phyloP scores from a whole-genome alignment of 2,113 vertebrate species.

The Thamnaconus septentrionalis region DNA sequence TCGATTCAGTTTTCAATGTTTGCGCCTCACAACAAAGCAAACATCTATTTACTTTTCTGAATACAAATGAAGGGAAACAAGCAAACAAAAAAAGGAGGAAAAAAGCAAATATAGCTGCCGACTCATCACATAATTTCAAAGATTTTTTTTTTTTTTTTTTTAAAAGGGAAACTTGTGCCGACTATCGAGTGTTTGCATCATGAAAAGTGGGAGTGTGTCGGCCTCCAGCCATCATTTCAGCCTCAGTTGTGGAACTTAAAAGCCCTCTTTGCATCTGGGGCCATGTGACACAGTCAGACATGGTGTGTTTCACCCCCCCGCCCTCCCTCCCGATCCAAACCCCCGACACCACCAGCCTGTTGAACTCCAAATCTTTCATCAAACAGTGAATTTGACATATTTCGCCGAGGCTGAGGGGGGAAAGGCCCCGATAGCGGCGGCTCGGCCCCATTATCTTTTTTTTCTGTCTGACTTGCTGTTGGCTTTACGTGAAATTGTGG shows the following conservation, averaged over 20 bases:
- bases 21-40: no score
- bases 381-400: conserved; percentile 70
- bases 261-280: conserved; percentile 54
- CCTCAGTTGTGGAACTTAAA: conserved; percentile 58
- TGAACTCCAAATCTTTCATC: conserved; percentile 68
- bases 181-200: conserved; percentile 49
- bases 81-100: no score
- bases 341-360: conserved; percentile 57
- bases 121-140: no score
- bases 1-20: no score
- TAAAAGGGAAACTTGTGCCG: no score
- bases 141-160: no score
- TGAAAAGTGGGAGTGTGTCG: conserved; percentile 33
- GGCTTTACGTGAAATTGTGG: conserved; percentile 73
- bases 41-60: no score
- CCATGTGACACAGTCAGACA: conserved; percentile 61
- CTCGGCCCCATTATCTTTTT: conserved; percentile 67
- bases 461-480: conserved; percentile 69
- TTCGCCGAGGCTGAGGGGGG: conserved; percentile 58
- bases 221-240: conserved; percentile 56
- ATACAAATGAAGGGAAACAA: no score
- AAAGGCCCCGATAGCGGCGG: conserved; percentile 57
- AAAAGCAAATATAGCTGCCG: no score
- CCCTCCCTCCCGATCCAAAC: no score
- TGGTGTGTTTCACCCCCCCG: no score